Conservation (phyloP, 2,113 vertebrate genomes). For the Carlito syrichta region DNA sequence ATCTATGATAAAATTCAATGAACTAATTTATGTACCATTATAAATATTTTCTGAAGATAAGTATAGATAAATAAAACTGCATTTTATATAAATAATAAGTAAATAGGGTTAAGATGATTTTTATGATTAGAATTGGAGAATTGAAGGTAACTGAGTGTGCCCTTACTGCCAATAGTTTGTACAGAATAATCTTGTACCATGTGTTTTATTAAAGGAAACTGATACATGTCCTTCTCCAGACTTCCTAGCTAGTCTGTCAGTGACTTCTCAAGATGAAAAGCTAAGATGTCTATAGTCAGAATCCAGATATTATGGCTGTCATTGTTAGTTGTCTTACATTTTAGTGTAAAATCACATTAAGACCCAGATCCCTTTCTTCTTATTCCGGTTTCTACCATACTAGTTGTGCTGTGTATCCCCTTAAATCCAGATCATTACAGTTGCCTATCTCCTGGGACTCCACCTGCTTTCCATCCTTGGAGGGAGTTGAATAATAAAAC, state of each 20-base stretch:
- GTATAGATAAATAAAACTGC: neutral
- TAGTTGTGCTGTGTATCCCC: neutral
- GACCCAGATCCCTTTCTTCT: neutral
- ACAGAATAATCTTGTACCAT: neutral
- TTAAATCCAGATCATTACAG: neutral
- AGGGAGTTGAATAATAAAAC: neutral
- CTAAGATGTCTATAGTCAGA: neutral
- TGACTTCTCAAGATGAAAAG: conserved; percentile 1
- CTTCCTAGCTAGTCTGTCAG: neutral
- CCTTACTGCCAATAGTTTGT: neutral
- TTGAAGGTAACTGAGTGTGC: neutral
- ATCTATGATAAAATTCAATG: neutral
- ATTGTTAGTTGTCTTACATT: neutral
- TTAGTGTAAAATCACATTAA: neutral
- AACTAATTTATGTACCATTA: neutral
- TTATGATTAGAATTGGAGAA: neutral
- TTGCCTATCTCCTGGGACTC: neutral
- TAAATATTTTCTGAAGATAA: neutral
- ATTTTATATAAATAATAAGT: neutral
- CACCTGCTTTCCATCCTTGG: neutral
- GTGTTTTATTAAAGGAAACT: neutral
- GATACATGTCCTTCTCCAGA: neutral
- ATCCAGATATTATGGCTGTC: neutral
- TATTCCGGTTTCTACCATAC: neutral
- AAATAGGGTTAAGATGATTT: neutral